Evolutionary conservation across 2,888 invertebrate species (phyloP).

Genomic region (Entomobrya multifasciata): DNA sequence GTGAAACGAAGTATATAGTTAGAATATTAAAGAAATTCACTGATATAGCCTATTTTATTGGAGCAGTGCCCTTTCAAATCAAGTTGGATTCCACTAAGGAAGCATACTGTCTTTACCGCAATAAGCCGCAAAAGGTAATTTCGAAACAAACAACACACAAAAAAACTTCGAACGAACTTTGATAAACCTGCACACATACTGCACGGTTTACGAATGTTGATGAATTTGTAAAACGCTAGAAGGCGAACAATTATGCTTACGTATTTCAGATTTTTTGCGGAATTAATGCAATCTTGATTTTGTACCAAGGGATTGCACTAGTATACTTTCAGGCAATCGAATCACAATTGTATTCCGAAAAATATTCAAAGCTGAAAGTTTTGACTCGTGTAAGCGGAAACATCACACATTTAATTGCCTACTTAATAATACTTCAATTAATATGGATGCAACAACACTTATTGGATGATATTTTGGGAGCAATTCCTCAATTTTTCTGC

Average conservation of each 20-base stretch:
- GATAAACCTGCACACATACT: too few relatives aligned
- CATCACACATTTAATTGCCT: background rate
- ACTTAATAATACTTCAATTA: background rate
- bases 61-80: constrained; percentile 55
- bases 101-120: background rate
- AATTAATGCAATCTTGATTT: background rate
- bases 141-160: background rate
- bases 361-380: background rate
- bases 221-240: too few relatives aligned
- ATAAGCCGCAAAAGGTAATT: constrained; percentile 47
- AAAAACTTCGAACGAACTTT: too few relatives aligned
- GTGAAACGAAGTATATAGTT: background rate
- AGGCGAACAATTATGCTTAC: too few relatives aligned
- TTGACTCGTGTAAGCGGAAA: background rate
- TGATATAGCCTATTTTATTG: constrained; percentile 37
- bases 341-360: too few relatives aligned
- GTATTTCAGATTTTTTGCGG: constrained; percentile 26
- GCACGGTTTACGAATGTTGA: background rate
- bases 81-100: constrained; percentile 13
- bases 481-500: background rate
- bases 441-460: constrained; percentile 3
- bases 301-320: background rate
- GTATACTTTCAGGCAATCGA: background rate
- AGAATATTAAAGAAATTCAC: background rate
- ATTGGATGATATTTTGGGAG: background rate